Evolutionary conservation across 1,140 invertebrate species (phyloP).

Genomic region (Wasmannia auropunctata): DNA sequence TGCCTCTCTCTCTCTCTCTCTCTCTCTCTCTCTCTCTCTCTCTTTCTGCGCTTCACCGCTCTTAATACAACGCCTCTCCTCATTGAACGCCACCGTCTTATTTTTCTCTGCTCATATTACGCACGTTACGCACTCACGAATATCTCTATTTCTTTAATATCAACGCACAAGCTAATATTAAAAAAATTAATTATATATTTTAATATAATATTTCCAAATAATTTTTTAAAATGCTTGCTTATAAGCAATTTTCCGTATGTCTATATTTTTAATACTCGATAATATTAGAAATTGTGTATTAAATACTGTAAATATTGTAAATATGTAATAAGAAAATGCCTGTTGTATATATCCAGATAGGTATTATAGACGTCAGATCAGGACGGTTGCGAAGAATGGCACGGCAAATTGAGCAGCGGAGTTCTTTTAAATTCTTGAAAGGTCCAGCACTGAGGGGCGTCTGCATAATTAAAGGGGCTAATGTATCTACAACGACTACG

Average conservation of each 20-base stretch:
- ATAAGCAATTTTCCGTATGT: background rate
- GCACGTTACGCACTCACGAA: background rate
- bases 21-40: background rate
- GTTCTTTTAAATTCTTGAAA: conserved; percentile 32
- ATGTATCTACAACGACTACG: background rate
- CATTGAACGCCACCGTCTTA: background rate
- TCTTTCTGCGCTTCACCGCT: background rate
- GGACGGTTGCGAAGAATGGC: background rate
- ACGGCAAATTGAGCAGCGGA: background rate
- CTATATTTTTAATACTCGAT: background rate
- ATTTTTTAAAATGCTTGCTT: too few relatives aligned
- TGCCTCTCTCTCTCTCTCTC: background rate
- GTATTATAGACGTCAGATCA: background rate
- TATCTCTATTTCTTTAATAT: background rate
- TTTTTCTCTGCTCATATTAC: background rate
- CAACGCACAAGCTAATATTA: background rate
- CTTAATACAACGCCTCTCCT: background rate
- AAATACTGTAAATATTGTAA: background rate
- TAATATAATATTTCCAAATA: too few relatives aligned
- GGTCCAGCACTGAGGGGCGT: conserved; percentile 31
- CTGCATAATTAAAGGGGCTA: conserved; percentile 65
- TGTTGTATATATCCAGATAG: conserved; percentile 18
- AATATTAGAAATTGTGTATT: background rate
- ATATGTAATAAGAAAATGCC: background rate
- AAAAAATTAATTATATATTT: too few relatives aligned